Conservation (phyloP, 2,888 invertebrate species). For the Chrysolina oricalcia region DNA sequence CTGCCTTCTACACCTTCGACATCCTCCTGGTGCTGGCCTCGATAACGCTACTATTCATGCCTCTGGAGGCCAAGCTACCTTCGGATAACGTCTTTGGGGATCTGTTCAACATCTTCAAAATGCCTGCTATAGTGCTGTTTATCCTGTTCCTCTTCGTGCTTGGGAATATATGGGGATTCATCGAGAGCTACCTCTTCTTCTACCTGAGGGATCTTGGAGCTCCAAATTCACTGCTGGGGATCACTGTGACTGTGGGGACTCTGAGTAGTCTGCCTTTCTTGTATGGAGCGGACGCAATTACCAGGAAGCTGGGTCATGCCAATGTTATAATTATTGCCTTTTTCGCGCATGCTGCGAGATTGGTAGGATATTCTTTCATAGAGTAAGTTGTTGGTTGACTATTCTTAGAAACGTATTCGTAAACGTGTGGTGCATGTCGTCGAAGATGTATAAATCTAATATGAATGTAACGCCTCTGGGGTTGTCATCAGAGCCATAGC, state of each 20-base stretch:
- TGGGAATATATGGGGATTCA: conserved; percentile 92
- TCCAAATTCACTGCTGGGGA: conserved; percentile 86
- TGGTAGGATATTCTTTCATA: conserved; percentile 89
- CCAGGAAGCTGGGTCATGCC: conserved; percentile 86
- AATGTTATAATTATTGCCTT: conserved; percentile 89
- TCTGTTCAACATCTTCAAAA: conserved; percentile 82
- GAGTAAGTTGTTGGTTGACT: conserved; percentile 76
- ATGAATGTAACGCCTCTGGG: too few relatives aligned
- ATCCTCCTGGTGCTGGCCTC: conserved; percentile 82
- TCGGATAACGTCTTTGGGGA: conserved; percentile 86
- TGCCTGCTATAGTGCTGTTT: conserved; percentile 87
- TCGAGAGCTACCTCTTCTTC: conserved; percentile 90
- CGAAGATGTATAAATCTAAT: too few relatives aligned
- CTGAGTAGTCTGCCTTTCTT: conserved; percentile 89
- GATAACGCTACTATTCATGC: conserved; percentile 84
- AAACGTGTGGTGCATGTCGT: background rate
- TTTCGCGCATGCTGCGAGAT: conserved; percentile 87
- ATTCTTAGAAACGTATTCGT: background rate
- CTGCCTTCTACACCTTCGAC: conserved; percentile 91
- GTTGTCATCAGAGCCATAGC: too few relatives aligned
- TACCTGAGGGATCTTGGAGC: conserved; percentile 89
- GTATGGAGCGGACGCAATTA: conserved; percentile 88
- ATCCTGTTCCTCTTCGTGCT: conserved; percentile 87
- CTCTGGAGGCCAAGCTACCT: conserved; percentile 84
- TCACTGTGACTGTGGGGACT: conserved; percentile 90